phyloP scores from a whole-genome alignment of 2,888 invertebrate genomes.

The Drosophila limbata region DNA sequence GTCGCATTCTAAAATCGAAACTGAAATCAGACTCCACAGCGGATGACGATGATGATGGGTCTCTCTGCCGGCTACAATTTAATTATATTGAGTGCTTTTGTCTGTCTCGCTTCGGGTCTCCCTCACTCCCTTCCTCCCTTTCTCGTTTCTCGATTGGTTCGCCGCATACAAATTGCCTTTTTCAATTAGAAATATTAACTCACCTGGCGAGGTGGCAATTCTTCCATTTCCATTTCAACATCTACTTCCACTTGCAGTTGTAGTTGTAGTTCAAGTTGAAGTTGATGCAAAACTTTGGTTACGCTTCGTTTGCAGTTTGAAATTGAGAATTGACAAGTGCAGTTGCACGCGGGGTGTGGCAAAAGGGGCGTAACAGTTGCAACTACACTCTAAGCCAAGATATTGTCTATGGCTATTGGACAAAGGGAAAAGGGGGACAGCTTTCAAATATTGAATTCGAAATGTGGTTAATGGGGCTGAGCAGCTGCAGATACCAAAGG shows the following conservation, averaged over 20 bases:
- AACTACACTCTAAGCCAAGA: constrained; percentile 1
- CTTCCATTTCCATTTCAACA: constrained; percentile 33
- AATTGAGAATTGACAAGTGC: constrained; percentile 47
- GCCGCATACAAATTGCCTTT: constrained; percentile 77
- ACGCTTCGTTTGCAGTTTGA: constrained; percentile 55
- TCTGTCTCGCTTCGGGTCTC: constrained; percentile 47
- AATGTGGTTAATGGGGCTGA: constrained; percentile 36
- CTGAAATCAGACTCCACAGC: constrained; percentile 36
- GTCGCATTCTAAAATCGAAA: constrained; percentile 54
- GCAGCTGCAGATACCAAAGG: constrained; percentile 17
- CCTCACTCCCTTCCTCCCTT: background rate
- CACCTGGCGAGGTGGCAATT: constrained; percentile 44
- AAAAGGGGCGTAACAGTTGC: constrained; percentile 9
- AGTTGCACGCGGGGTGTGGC: constrained; percentile 9
- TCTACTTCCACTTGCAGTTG: constrained; percentile 35
- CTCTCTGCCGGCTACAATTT: constrained; percentile 59
- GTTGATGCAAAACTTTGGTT: constrained; percentile 65
- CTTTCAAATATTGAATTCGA: constrained; percentile 38
- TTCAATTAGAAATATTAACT: constrained; percentile 78
- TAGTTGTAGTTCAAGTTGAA: constrained; percentile 37
- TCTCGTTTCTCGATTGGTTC: constrained; percentile 41
- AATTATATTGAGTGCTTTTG: constrained; percentile 79
- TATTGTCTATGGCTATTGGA: constrained; percentile 7
- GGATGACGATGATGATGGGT: constrained; percentile 17
- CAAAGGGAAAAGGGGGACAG: background rate